Conservation (phyloP, 2,797 vertebrate genomes). For the Molothrus aeneus region DNA sequence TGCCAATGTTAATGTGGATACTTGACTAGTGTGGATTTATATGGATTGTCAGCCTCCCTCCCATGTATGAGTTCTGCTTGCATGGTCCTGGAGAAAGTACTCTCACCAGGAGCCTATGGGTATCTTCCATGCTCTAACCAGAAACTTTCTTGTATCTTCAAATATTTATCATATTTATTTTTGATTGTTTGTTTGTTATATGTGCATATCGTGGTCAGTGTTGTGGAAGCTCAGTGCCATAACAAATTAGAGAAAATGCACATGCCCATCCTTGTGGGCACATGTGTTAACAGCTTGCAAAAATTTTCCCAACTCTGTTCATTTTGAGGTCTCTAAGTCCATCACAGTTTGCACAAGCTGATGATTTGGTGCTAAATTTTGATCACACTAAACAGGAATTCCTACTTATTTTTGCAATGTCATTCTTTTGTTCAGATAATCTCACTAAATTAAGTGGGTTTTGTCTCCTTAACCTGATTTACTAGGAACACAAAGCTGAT, state of each 20-base stretch:
- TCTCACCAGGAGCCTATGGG: background rate
- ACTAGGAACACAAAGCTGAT: background rate
- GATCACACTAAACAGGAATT: background rate
- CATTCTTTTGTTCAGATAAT: background rate
- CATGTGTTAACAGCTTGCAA: background rate
- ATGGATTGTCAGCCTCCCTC: background rate
- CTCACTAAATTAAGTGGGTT: background rate
- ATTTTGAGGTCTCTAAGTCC: background rate
- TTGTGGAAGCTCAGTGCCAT: background rate
- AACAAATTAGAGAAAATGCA: background rate
- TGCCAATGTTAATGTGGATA: background rate
- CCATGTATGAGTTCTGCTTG: rapidly evolving
- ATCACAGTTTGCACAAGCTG: background rate
- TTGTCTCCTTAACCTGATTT: background rate
- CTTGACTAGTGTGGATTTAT: rapidly evolving
- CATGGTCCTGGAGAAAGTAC: rapidly evolving
- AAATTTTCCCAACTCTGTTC: background rate
- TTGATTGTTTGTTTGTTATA: background rate
- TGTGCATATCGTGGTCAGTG: background rate
- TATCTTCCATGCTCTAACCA: background rate
- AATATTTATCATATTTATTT: background rate
- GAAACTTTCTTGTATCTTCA: background rate
- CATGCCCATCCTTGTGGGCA: rapidly evolving
- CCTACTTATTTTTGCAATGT: background rate
- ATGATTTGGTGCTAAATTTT: background rate